A percentile compares a stretch with the other conserved stretches of the same genome.
phyloP scores from a whole-genome alignment of 1,140 invertebrate genomes.

The Ridgeia piscesae region DNA sequence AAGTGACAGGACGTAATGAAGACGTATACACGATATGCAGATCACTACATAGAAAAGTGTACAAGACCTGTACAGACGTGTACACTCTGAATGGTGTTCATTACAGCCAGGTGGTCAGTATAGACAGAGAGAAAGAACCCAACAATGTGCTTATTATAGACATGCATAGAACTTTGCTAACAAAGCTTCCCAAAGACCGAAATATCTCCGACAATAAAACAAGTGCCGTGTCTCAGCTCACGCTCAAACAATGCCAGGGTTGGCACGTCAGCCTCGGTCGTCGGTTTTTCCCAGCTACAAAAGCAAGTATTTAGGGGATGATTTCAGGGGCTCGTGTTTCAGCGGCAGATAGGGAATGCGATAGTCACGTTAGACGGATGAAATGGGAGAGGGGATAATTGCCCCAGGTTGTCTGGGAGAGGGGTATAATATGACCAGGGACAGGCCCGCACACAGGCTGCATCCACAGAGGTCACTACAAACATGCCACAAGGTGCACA shows the following conservation, averaged over 20 bases:
- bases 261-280: background rate
- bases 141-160: background rate
- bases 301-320: background rate
- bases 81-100: background rate
- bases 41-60: too few relatives aligned
- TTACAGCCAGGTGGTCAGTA: background rate
- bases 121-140: background rate
- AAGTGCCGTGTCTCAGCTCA: background rate
- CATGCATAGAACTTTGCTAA: background rate
- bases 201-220: background rate
- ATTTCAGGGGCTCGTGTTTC: background rate
- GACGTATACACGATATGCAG: too few relatives aligned
- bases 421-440: background rate
- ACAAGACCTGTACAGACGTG: too few relatives aligned
- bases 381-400: background rate
- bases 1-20: too few relatives aligned
- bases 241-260: background rate
- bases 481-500: background rate
- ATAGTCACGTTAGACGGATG: background rate
- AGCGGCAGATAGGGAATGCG: background rate
- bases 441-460: background rate
- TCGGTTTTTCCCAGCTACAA: background rate
- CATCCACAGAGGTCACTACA: too few relatives aligned
- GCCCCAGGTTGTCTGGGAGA: background rate
- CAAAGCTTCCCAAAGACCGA: background rate